Conservation (phyloP, 2,113 vertebrate species). For the Eulemur macaco region DNA sequence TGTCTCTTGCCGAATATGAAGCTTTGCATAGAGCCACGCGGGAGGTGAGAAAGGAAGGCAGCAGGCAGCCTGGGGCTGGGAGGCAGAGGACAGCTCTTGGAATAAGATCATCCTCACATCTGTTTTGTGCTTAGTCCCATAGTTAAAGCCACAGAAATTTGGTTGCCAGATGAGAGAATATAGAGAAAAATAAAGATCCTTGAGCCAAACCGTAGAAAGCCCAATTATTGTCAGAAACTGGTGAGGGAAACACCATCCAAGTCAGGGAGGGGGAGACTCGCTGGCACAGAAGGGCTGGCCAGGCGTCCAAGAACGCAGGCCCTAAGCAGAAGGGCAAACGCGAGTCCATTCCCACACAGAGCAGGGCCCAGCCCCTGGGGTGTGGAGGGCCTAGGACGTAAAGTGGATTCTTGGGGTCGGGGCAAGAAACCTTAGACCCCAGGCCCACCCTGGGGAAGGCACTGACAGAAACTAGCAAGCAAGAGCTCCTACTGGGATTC, state of each 20-base stretch:
- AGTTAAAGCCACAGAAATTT: slow-evolving; percentile 28
- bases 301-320: neutral
- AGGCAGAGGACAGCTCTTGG: slow-evolving; percentile 20
- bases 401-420: neutral
- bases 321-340: neutral
- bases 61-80: slow-evolving; percentile 48
- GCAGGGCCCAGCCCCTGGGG: neutral
- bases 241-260: neutral
- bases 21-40: slow-evolving; percentile 29
- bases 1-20: slow-evolving; percentile 59
- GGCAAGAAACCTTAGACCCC: neutral
- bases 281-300: neutral
- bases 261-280: neutral
- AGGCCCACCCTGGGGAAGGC: neutral
- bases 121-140: slow-evolving; percentile 22
- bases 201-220: slow-evolving; percentile 28
- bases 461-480: neutral
- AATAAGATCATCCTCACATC: slow-evolving; percentile 57
- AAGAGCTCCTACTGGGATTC: neutral
- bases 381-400: neutral
- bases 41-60: slow-evolving; percentile 45
- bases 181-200: slow-evolving; percentile 61
- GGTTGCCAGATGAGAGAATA: neutral
- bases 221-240: slow-evolving; percentile 35
- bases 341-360: neutral